phyloP scores from a whole-genome alignment of 2,113 vertebrate genomes.

The Nesogale talazaci region DNA sequence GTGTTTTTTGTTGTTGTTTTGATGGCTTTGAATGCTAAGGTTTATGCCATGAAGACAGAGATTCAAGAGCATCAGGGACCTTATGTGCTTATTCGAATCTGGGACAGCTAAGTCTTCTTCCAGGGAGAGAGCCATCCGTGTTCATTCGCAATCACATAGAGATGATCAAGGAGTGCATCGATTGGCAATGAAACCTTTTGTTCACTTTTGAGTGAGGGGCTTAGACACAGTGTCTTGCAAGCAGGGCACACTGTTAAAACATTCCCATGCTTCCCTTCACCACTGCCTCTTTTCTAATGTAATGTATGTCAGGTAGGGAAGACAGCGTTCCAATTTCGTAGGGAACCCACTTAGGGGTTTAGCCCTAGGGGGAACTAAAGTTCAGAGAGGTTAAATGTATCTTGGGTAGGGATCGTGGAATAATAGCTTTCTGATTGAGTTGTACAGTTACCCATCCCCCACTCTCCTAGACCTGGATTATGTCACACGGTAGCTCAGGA shows the following conservation, averaged over 20 bases:
- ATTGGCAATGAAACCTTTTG: neutral
- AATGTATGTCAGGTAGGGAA: neutral
- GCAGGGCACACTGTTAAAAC: neutral
- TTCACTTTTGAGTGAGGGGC: neutral
- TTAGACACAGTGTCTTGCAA: neutral
- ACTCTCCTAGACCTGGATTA: neutral
- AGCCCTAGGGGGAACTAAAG: neutral
- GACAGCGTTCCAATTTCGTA: neutral
- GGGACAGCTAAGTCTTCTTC: neutral
- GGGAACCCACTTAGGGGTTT: neutral
- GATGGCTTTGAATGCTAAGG: neutral
- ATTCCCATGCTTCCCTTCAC: neutral
- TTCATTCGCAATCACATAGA: neutral
- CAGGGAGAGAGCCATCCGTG: neutral
- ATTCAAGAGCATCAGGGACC: neutral
- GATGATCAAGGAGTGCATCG: neutral
- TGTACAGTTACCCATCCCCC: too few relatives aligned
- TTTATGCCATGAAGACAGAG: neutral
- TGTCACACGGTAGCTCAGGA: neutral
- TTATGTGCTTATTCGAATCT: slow-evolving; percentile 17
- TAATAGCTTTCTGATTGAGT: neutral
- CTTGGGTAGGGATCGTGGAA: neutral
- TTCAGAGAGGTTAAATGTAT: neutral
- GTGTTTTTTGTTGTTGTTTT: too few relatives aligned
- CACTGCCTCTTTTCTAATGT: neutral